Conservation (phyloP, 2,888 invertebrate genomes). For the Oasisia sp. region DNA sequence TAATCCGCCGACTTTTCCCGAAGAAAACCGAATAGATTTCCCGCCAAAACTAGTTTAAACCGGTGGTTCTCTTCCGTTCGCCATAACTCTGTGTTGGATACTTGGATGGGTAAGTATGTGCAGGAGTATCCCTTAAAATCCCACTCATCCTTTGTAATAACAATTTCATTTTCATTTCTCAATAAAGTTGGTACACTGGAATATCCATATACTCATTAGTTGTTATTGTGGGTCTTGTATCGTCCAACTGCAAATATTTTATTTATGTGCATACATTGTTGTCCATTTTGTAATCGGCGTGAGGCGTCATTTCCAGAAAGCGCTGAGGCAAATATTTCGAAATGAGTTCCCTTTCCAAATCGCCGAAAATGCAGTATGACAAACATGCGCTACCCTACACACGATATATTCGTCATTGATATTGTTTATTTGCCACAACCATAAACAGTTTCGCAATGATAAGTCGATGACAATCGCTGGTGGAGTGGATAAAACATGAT, state of each 20-base stretch:
- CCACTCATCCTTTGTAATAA: background rate
- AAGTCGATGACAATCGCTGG: background rate
- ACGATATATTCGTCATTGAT: background rate
- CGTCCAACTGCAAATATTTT: background rate
- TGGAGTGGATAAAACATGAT: background rate
- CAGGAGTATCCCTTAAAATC: constrained; percentile 13
- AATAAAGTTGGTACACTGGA: background rate
- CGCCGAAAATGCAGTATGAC: background rate
- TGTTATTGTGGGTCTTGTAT: background rate
- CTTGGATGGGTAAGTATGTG: constrained; percentile 13
- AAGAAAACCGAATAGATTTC: constrained; percentile 6
- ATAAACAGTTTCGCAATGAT: background rate
- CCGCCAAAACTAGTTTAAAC: constrained; percentile 17
- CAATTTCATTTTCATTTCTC: background rate
- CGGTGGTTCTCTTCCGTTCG: constrained; percentile 13
- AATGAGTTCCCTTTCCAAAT: background rate
- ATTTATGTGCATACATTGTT: background rate
- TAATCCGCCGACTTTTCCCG: background rate
- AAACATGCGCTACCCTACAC: background rate
- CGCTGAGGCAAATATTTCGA: background rate
- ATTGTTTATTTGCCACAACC: background rate
- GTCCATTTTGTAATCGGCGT: background rate
- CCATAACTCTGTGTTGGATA: constrained; percentile 17
- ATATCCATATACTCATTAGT: background rate
- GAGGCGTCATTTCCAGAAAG: background rate